Conservation (phyloP, 2,797 vertebrate species). For the Artibeus jamaicensis region DNA sequence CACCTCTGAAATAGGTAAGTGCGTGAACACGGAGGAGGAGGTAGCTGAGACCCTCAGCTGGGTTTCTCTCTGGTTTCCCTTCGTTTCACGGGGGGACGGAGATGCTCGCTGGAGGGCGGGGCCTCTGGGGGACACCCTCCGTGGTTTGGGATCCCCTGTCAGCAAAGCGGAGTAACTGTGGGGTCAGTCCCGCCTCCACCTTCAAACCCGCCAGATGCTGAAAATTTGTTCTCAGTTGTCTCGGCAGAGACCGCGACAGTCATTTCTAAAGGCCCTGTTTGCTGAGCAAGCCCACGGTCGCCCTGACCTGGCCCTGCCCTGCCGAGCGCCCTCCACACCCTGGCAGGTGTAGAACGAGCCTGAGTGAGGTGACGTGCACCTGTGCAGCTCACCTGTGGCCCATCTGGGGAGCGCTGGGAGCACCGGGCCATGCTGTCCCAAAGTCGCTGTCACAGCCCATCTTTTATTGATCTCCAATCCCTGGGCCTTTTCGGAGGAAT, state of each 20-base stretch:
- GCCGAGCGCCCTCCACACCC: too few species aligned
- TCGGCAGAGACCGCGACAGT: too few species aligned
- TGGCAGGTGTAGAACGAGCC: not conserved
- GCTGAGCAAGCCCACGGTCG: too few species aligned
- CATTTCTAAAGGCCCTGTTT: too few species aligned
- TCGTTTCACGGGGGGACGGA: not conserved
- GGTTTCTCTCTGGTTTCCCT: not conserved
- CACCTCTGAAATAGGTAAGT: not conserved
- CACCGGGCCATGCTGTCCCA: too few species aligned
- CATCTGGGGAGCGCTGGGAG: too few species aligned
- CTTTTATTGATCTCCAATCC: not conserved
- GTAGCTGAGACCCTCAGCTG: not conserved
- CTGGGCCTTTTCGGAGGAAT: not conserved
- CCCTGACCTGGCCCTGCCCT: too few species aligned
- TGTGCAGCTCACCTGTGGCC: not conserved
- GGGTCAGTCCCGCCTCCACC: too few species aligned
- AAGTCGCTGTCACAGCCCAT: fast-evolving
- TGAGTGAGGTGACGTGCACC: not conserved
- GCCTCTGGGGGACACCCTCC: not conserved
- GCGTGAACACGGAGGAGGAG: too few species aligned
- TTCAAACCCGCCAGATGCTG: too few species aligned
- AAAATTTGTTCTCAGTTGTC: too few species aligned
- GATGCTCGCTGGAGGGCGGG: not conserved
- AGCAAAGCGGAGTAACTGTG: not conserved
- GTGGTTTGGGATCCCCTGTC: not conserved